A percentile compares a stretch with the other conserved stretches of the same genome.
Evolutionary conservation across 2,113 vertebrate species (phyloP).

Genomic region (Datnioides undecimradiatus): DNA sequence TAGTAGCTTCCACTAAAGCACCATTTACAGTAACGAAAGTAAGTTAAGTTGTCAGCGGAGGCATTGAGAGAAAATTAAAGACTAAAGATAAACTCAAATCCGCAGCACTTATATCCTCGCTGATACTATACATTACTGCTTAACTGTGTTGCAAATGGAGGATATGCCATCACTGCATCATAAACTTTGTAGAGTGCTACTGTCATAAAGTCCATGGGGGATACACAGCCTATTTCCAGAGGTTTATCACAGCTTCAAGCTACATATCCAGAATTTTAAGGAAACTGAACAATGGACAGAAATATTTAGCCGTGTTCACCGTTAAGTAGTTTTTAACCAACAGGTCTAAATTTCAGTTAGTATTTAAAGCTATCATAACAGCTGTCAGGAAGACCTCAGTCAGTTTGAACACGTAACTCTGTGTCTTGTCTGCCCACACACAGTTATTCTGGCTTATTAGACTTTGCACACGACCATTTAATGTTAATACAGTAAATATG

Average conservation of each 20-base stretch:
- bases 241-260: conserved; percentile 48
- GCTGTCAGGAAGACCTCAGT: not conserved
- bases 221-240: conserved; percentile 36
- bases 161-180: conserved; percentile 58
- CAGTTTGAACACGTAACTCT: not conserved
- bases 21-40: conserved; percentile 33
- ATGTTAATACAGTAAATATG: conserved; percentile 8
- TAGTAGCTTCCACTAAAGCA: conserved; percentile 20
- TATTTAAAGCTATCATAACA: not conserved
- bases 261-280: conserved; percentile 20
- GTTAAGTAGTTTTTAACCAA: not conserved
- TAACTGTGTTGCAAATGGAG: conserved; percentile 71
- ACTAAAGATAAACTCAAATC: conserved; percentile 50
- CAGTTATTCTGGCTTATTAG: conserved; percentile 5
- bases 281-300: conserved; percentile 5
- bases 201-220: conserved; percentile 56
- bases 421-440: conserved; percentile 7
- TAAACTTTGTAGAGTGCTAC: conserved; percentile 58
- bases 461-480: conserved; percentile 16
- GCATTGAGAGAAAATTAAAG: conserved; percentile 48
- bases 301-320: not conserved
- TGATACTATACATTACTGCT: conserved; percentile 59
- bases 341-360: not conserved
- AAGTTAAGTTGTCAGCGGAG: conserved; percentile 48
- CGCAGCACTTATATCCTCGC: conserved; percentile 42